These are phyloP conservation scores for Dasyprocta punctata DNA, from an alignment of 2,113 vertebrate genomes.

Conservation along the genomic window DNA sequence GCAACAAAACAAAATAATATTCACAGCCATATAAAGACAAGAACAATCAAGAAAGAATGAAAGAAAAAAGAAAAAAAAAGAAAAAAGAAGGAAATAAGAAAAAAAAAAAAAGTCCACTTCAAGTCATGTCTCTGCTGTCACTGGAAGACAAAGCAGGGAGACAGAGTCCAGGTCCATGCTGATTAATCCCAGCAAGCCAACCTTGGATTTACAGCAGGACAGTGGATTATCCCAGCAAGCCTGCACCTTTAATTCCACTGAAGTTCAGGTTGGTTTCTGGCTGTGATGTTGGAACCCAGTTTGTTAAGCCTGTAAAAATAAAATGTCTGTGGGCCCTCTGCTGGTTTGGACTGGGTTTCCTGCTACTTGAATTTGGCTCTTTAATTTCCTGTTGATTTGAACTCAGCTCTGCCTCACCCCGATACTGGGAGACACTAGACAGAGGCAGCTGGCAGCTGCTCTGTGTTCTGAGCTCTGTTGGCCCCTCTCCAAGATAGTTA, in stretches of 20 bases:
- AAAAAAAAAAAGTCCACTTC: not conserved
- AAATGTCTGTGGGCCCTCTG: not conserved
- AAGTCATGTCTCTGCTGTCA: not conserved
- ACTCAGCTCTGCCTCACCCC: not conserved
- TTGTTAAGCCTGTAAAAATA: not conserved
- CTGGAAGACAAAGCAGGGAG: not conserved
- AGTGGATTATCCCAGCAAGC: not conserved
- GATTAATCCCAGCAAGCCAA: not conserved
- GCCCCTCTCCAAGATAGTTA: not conserved
- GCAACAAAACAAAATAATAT: not conserved
- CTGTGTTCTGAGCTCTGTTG: not conserved
- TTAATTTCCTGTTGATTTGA: not conserved
- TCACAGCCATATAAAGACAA: not conserved
- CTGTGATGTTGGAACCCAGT: not conserved
- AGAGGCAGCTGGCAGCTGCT: not conserved
- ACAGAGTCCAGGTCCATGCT: not conserved
- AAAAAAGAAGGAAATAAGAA: not conserved
- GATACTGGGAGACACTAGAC: not conserved
- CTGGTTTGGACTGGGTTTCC: not conserved
- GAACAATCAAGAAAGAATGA: not conserved
- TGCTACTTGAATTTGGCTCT: not conserved
- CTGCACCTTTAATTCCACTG: not conserved
- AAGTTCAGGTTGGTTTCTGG: not conserved
- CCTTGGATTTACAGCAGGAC: not conserved
- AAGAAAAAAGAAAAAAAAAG: not conserved